Conservation (phyloP, 1,140 invertebrate species). For the Drosophila seguyi region DNA sequence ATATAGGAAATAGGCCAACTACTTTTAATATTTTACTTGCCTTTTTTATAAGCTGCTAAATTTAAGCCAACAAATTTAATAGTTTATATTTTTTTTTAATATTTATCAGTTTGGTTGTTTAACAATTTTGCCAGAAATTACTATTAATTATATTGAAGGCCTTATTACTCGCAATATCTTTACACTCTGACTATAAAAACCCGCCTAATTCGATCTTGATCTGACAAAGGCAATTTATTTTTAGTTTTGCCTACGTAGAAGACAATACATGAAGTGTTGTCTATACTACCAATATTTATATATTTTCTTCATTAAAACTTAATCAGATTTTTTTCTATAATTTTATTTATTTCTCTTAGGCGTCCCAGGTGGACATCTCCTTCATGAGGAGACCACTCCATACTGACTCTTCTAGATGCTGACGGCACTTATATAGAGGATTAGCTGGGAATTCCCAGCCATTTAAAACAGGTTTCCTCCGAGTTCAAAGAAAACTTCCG, state of each 20-base stretch:
- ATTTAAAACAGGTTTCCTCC: slow-evolving; percentile 24
- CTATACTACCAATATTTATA: no score
- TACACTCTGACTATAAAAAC: not conserved
- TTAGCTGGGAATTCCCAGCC: slow-evolving; percentile 28
- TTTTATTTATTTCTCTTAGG: not conserved
- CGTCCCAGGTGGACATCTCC: not conserved
- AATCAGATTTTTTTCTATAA: not conserved
- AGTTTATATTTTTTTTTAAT: not conserved
- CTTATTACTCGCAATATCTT: not conserved
- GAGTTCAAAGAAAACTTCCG: slow-evolving; percentile 58
- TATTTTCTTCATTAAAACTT: not conserved
- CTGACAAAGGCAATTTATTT: not conserved
- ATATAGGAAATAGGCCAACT: not conserved
- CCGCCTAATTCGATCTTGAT: not conserved
- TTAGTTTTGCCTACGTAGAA: not conserved
- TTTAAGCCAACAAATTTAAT: not conserved
- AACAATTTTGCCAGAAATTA: no score
- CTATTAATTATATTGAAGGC: not conserved
- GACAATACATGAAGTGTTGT: not conserved
- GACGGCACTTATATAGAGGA: slow-evolving; percentile 16
- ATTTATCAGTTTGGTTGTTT: no score
- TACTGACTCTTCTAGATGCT: slow-evolving; percentile 9
- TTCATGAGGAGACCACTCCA: not conserved
- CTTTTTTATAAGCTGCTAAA: not conserved
- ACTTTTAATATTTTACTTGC: not conserved